phyloP scores from a whole-genome alignment of 1,140 invertebrate genomes.

The Pectinophora gossypiella region DNA sequence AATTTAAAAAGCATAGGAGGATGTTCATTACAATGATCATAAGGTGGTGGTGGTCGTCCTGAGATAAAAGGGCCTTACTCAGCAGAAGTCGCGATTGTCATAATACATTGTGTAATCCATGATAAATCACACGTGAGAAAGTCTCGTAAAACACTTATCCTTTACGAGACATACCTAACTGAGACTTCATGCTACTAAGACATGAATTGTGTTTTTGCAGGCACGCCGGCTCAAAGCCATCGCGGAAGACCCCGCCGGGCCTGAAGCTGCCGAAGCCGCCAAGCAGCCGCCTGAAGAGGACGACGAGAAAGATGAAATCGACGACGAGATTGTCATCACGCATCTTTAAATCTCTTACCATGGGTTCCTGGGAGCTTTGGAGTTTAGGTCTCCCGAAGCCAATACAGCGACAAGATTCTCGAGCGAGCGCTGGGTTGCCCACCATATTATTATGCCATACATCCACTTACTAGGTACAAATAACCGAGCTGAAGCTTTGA shows the following conservation, averaged over 20 bases:
- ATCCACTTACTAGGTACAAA: constrained; percentile 44
- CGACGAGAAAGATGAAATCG: constrained; percentile 89
- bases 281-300: constrained; percentile 80
- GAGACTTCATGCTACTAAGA: too few species aligned
- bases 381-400: background rate
- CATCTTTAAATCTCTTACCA: constrained; percentile 81
- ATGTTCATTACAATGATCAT: too few species aligned
- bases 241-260: constrained; percentile 81
- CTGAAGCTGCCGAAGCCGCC: constrained; percentile 66
- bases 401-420: too few species aligned
- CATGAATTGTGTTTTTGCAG: constrained; percentile 31
- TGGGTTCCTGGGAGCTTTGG: background rate
- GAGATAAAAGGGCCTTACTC: too few species aligned
- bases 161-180: too few species aligned
- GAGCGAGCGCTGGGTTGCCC: too few species aligned
- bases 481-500: constrained; percentile 11
- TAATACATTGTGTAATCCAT: too few species aligned
- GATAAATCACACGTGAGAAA: too few species aligned
- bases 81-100: too few species aligned
- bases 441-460: constrained; percentile 59
- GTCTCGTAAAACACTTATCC: too few species aligned
- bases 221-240: constrained; percentile 77
- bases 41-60: too few species aligned
- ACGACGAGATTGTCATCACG: constrained; percentile 90
- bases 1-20: too few species aligned